These are phyloP conservation scores for Tinea pellionella DNA, from an alignment of 2,888 invertebrate species.

Conservation along the genomic window DNA sequence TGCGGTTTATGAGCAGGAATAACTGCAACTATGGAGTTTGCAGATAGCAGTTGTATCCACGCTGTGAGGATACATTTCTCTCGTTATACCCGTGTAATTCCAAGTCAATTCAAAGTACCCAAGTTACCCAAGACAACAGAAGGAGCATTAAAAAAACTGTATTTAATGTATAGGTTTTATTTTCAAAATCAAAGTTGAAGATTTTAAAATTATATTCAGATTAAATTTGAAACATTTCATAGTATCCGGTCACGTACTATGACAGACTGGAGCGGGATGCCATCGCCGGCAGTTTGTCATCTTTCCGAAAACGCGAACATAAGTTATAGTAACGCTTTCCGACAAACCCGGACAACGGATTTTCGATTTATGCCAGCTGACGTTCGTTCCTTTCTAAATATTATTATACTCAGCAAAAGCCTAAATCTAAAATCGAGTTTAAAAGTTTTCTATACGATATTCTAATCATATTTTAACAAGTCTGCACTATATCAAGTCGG, in stretches of 20 bases:
- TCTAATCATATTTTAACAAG: not conserved
- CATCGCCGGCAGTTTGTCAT: constrained; percentile 35
- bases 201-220: not conserved
- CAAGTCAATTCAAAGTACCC: too few relatives aligned
- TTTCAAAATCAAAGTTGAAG: too few relatives aligned
- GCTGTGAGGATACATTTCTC: too few relatives aligned
- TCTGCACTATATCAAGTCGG: too few relatives aligned
- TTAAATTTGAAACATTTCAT: constrained; percentile 51
- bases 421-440: too few relatives aligned
- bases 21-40: too few relatives aligned
- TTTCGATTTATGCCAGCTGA: constrained; percentile 33
- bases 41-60: too few relatives aligned
- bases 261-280: constrained; percentile 69
- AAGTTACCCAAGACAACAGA: too few relatives aligned
- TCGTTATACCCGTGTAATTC: too few relatives aligned
- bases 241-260: constrained; percentile 74
- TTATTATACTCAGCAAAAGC: not conserved
- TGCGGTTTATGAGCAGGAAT: too few relatives aligned
- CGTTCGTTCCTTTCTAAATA: not conserved
- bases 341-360: constrained; percentile 29
- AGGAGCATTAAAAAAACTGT: too few relatives aligned
- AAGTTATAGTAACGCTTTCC: constrained; percentile 30
- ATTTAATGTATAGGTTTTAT: too few relatives aligned
- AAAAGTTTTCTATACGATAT: not conserved
- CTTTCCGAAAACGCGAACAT: constrained; percentile 26